Evolutionary conservation across 2,113 vertebrate species (phyloP).

Genomic region (Stegostoma tigrinum): DNA sequence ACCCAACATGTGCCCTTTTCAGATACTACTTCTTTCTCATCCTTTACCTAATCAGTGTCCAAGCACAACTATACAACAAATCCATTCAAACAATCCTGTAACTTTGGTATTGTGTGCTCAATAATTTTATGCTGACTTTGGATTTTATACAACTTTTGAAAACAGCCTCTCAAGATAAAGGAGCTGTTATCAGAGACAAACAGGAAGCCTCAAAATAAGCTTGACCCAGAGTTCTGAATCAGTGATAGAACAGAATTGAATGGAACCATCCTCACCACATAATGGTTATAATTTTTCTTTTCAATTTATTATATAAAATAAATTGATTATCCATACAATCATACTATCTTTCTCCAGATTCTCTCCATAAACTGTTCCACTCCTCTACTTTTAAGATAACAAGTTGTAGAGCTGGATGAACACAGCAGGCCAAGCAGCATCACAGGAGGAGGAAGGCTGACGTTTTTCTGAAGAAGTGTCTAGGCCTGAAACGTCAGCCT

Average conservation of each 20-base stretch:
- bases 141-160: not conserved
- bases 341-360: not conserved
- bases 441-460: no score
- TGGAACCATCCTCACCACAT: not conserved
- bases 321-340: not conserved
- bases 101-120: not conserved
- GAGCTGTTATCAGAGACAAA: not conserved
- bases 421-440: no score
- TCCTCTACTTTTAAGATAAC: not conserved
- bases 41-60: no score
- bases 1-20: no score
- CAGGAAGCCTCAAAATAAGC: not conserved
- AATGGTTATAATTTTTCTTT: not conserved
- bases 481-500: no score
- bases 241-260: not conserved
- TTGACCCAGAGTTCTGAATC: not conserved
- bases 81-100: not conserved
- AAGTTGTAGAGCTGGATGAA: no score
- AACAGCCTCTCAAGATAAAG: not conserved
- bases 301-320: not conserved
- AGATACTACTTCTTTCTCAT: no score
- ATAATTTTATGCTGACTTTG: not conserved
- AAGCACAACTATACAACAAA: no score
- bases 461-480: no score
- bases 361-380: not conserved